phyloP scores from a whole-genome alignment of 2,888 invertebrate genomes.

The Meandrusa payeni region DNA sequence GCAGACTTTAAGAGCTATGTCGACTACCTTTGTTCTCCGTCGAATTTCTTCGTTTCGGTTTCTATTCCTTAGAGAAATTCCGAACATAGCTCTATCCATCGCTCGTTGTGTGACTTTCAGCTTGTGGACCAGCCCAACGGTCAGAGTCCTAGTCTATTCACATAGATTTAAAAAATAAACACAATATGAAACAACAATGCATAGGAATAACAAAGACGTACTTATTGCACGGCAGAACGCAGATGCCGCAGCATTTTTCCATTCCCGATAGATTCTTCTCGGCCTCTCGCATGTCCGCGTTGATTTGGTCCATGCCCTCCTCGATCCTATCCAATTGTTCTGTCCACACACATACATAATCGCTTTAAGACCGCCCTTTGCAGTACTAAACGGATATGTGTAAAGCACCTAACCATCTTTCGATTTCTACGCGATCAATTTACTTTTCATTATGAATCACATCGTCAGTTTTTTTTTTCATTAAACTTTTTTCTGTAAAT shows the following conservation, averaged over 20 bases:
- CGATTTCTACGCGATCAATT: constrained; percentile 24
- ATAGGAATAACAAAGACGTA: constrained; percentile 69
- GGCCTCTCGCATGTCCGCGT: constrained; percentile 99
- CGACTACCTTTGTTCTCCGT: too few species aligned
- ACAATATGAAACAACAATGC: not conserved
- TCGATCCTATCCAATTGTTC: constrained; percentile 99
- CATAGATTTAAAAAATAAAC: not conserved
- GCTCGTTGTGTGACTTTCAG: too few species aligned
- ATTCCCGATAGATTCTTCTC: constrained; percentile 99
- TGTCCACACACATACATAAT: constrained; percentile 76
- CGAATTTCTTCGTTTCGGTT: too few species aligned
- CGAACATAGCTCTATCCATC: too few species aligned
- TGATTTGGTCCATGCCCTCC: constrained; percentile 99
- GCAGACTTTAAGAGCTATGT: too few species aligned
- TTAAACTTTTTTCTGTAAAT: constrained; percentile 56
- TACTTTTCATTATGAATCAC: constrained; percentile 30
- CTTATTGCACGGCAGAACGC: constrained; percentile 99
- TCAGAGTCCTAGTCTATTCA: too few species aligned
- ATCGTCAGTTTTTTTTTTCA: constrained; percentile 25
- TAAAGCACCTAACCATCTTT: constrained; percentile 57
- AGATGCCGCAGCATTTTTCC: constrained; percentile 99
- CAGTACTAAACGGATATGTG: constrained; percentile 40
- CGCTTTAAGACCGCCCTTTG: constrained; percentile 54
- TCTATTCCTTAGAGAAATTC: too few species aligned
- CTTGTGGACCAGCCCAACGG: too few species aligned